Conservation (phyloP, 2,888 invertebrate species). For the Cryptocephalus primarius region DNA sequence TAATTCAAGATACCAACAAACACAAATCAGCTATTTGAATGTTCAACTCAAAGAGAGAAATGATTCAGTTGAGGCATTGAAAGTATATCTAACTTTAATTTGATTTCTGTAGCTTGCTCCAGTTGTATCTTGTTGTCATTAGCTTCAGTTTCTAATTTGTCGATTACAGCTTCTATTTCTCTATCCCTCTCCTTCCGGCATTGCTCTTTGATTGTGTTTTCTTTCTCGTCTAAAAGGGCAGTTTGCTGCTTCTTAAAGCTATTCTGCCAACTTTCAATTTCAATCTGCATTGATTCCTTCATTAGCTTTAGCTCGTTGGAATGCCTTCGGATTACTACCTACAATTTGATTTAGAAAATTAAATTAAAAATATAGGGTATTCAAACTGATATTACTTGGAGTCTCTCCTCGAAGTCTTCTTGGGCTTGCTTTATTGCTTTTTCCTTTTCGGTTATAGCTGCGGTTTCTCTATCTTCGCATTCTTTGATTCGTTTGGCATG, state of each 20-base stretch:
- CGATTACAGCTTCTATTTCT: slow-evolving; percentile 66
- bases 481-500: slow-evolving; percentile 34
- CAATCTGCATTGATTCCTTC: slow-evolving; percentile 48
- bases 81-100: slow-evolving; percentile 27
- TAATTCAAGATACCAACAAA: no score
- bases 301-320: slow-evolving; percentile 43
- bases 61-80: no score
- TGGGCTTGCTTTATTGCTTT: slow-evolving; percentile 38
- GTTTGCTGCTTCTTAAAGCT: slow-evolving; percentile 53
- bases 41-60: no score
- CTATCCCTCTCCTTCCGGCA: slow-evolving; percentile 64
- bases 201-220: slow-evolving; percentile 56
- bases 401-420: slow-evolving; percentile 41
- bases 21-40: no score
- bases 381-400: slow-evolving; percentile 28
- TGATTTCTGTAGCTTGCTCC: slow-evolving; percentile 49
- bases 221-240: slow-evolving; percentile 50
- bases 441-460: slow-evolving; percentile 38
- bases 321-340: slow-evolving; percentile 38
- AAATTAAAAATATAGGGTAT: neutral
- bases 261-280: slow-evolving; percentile 53
- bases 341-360: neutral
- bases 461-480: slow-evolving; percentile 39
- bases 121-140: slow-evolving; percentile 46
- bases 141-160: slow-evolving; percentile 56